Evolutionary conservation across 1,140 invertebrate species (phyloP).

Genomic region (Yoshiicerus persimilis): DNA sequence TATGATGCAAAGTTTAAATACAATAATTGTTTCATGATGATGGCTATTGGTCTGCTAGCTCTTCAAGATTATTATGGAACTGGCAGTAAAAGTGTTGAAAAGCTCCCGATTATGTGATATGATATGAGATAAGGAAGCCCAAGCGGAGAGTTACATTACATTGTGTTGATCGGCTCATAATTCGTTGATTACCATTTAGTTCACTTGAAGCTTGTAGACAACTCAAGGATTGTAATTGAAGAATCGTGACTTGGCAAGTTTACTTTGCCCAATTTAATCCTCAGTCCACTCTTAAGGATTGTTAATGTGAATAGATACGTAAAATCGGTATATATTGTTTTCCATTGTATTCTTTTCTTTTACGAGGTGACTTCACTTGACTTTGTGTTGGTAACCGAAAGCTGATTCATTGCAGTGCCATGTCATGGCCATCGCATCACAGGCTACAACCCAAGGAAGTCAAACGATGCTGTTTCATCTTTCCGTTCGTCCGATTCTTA

Average conservation of each 20-base stretch:
- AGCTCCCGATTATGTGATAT: not conserved
- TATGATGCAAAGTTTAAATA: not conserved
- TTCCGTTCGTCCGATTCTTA: not conserved
- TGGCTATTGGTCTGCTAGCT: not conserved
- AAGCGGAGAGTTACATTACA: not conserved
- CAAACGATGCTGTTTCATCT: not conserved
- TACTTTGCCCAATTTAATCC: not conserved
- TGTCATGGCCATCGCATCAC: not conserved
- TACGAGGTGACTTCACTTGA: conserved; percentile 15
- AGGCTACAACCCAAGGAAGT: not conserved
- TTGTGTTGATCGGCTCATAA: not conserved
- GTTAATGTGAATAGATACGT: not conserved
- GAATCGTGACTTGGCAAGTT: conserved; percentile 16
- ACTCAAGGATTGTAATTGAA: conserved; percentile 13
- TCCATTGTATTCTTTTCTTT: not conserved
- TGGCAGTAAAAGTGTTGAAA: not conserved
- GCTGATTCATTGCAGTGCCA: not conserved
- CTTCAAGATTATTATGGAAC: not conserved
- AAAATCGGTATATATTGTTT: not conserved
- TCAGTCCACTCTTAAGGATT: not conserved
- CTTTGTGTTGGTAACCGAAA: conserved; percentile 11
- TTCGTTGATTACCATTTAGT: conserved; percentile 4
- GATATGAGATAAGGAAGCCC: not conserved
- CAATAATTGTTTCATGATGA: not conserved
- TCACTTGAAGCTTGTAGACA: conserved; percentile 7